phyloP scores from a whole-genome alignment of 2,113 vertebrate genomes.

The Scophthalmus maximus region DNA sequence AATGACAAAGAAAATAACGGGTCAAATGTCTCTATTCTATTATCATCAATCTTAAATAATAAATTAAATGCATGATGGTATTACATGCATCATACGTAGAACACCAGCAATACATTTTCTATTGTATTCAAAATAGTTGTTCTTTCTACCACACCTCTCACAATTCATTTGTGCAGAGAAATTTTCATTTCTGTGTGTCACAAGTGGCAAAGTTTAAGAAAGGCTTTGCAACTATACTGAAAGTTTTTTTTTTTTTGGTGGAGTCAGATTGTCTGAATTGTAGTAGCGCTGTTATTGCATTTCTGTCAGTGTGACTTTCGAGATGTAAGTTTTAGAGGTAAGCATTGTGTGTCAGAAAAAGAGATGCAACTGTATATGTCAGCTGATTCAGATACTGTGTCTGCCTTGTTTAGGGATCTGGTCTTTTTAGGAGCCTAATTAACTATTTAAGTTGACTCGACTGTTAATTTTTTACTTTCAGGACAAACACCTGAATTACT shows the following conservation, averaged over 20 bases:
- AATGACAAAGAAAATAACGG: too few relatives aligned
- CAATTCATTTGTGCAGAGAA: background rate
- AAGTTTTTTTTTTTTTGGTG: background rate
- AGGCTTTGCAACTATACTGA: too few relatives aligned
- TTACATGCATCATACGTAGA: too few relatives aligned
- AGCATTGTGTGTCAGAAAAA: background rate
- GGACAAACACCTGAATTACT: background rate
- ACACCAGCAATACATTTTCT: too few relatives aligned
- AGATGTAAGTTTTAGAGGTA: background rate
- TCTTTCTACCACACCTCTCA: background rate
- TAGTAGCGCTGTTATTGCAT: background rate
- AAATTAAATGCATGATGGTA: background rate
- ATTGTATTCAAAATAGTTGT: too few relatives aligned
- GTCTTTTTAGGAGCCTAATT: background rate
- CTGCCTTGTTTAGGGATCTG: background rate
- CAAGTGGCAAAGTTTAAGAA: background rate
- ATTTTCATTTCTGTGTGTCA: background rate
- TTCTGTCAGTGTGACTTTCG: conserved; percentile 7
- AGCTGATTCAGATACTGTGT: background rate
- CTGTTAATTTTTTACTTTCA: conserved; percentile 11
- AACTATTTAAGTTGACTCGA: background rate
- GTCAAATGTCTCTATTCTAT: background rate
- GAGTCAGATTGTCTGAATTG: conserved; percentile 4
- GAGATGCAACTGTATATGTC: background rate
- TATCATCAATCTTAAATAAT: background rate